Percentiles rank a stretch among this genome's conserved stretches.
These are phyloP conservation scores for Dinocampus coccinellae DNA, from an alignment of 2,888 invertebrate genomes.

Conservation along the genomic window DNA sequence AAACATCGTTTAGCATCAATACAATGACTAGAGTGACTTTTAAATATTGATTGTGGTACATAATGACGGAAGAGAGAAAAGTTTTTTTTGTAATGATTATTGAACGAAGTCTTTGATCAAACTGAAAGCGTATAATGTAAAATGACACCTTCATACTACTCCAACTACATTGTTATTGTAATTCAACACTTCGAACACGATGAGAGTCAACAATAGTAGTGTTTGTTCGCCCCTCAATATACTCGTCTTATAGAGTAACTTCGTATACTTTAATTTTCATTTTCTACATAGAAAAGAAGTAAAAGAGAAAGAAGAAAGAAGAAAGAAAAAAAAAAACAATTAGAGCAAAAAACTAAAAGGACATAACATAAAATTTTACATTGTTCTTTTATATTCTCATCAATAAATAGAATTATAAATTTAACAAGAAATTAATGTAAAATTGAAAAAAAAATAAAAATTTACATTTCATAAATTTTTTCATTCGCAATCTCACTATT, in stretches of 20 bases:
- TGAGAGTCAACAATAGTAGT: background rate
- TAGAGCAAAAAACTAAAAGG: background rate
- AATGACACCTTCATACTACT: background rate
- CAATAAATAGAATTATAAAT: too few species aligned
- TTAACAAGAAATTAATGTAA: too few species aligned
- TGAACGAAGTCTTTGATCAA: background rate
- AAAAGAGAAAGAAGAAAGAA: background rate
- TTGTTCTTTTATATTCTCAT: too few species aligned
- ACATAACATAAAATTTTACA: too few species aligned
- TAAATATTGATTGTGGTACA: background rate
- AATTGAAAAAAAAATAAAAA: conserved; percentile 10
- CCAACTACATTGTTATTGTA: conserved; percentile 13
- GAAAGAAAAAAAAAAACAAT: background rate
- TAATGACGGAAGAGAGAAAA: background rate
- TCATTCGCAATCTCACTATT: conserved; percentile 2
- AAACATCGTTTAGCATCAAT: background rate
- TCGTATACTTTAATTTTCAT: background rate
- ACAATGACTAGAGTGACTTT: background rate
- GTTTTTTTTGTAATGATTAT: background rate
- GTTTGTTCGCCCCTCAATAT: background rate
- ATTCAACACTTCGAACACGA: conserved; percentile 17
- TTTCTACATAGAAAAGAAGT: background rate
- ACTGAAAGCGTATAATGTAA: background rate
- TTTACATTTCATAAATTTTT: background rate
- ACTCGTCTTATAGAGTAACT: background rate